Conservation (phyloP, 2,113 vertebrate genomes). For the Penelope pileata region DNA sequence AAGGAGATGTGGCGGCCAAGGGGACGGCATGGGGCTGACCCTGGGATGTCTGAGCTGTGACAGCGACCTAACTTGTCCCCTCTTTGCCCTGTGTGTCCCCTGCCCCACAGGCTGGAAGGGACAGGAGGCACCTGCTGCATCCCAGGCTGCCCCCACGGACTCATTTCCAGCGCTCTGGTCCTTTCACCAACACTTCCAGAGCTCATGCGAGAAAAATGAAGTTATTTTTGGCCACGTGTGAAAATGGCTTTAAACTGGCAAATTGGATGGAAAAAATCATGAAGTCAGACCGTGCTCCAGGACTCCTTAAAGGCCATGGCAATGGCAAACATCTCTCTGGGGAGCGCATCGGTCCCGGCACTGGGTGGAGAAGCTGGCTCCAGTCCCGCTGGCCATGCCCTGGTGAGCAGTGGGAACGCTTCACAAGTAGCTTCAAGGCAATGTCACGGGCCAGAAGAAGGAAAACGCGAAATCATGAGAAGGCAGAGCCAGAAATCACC, state of each 20-base stretch:
- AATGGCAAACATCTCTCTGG: background rate
- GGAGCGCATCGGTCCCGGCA: background rate
- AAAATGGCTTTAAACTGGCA: background rate
- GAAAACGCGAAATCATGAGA: background rate
- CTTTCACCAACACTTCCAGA: background rate
- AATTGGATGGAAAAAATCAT: background rate
- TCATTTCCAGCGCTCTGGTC: background rate
- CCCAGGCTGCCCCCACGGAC: background rate
- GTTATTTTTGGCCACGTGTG: background rate
- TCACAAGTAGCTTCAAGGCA: background rate
- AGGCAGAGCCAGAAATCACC: background rate
- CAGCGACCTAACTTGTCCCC: background rate
- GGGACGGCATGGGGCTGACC: background rate
- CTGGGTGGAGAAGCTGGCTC: background rate
- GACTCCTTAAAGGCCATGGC: background rate
- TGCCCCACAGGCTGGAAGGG: background rate
- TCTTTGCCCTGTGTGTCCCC: background rate
- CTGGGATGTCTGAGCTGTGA: background rate
- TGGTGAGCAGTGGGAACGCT: background rate
- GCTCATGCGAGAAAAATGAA: background rate
- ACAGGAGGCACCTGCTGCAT: rapidly evolving
- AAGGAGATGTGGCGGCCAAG: background rate
- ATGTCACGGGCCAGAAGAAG: background rate
- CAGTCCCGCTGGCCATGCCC: background rate
- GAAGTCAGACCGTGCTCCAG: background rate